A percentile compares a stretch with the other conserved stretches of the same genome.
These are phyloP conservation scores for Hydrolagus affinis DNA, from an alignment of 2,113 vertebrate genomes.

Conservation along the genomic window DNA sequence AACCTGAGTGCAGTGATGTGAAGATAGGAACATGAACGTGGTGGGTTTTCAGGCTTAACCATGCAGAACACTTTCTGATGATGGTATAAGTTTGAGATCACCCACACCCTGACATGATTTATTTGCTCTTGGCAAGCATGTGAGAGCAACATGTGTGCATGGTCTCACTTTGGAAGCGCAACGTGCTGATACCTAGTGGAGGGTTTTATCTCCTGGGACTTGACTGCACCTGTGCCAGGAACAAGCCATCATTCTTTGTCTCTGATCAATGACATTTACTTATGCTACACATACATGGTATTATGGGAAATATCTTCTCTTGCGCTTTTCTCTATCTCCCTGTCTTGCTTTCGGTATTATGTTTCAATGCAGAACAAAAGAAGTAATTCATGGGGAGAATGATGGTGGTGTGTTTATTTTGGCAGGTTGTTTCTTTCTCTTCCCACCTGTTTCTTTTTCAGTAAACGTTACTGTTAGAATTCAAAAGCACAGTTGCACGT, in stretches of 20 bases:
- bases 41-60: neutral
- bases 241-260: neutral
- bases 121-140: neutral
- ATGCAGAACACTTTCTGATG: neutral
- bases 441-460: neutral
- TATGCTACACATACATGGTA: neutral
- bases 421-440: neutral
- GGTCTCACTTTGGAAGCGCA: neutral
- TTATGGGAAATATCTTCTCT: neutral
- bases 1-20: neutral
- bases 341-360: too few relatives aligned
- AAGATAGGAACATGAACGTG: neutral
- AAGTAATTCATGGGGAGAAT: neutral
- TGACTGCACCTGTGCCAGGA: neutral
- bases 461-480: neutral
- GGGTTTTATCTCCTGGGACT: neutral
- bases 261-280: neutral
- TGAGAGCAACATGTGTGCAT: neutral
- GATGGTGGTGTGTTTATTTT: neutral
- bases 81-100: neutral
- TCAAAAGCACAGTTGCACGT: neutral
- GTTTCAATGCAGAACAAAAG: neutral
- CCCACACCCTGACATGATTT: neutral
- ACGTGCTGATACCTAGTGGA: neutral
- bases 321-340: too few relatives aligned